These are phyloP conservation scores for Rhinogobio ventralis DNA, from an alignment of 2,797 vertebrate species.

Conservation along the genomic window DNA sequence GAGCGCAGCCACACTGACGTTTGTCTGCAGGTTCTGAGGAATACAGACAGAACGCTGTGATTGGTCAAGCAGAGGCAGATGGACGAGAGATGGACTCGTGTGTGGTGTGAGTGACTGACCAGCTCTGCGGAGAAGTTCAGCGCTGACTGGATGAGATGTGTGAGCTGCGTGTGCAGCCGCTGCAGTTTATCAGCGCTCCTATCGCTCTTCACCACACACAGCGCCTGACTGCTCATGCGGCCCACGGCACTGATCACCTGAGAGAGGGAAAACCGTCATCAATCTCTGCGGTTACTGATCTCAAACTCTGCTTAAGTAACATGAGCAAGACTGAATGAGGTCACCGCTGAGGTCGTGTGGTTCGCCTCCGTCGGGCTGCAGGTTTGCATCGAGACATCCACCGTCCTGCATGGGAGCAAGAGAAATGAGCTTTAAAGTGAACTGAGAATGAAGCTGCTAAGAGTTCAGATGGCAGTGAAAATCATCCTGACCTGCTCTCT, in stretches of 20 bases:
- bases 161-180: neutral
- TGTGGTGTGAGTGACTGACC: conserved; percentile 7
- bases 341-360: neutral
- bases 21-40: conserved; percentile 6
- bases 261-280: no score
- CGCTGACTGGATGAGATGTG: conserved; percentile 2
- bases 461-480: neutral
- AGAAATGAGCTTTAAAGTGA: neutral
- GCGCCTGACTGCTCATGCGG: conserved; percentile 11
- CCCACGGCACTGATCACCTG: conserved; percentile 15
- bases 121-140: conserved; percentile 16
- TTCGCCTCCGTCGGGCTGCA: neutral
- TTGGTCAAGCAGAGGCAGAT: neutral
- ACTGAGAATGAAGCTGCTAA: neutral
- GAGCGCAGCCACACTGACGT: neutral
- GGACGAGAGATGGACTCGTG: neutral
- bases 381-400: neutral
- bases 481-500: conserved; percentile 6
- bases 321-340: no score
- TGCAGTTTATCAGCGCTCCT: neutral
- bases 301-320: no score
- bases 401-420: neutral
- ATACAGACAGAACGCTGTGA: neutral
- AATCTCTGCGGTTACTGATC: no score
- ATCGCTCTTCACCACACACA: neutral